Evolutionary conservation across 2,113 vertebrate genomes (phyloP).

Genomic region (Hippoglossus stenolepis): DNA sequence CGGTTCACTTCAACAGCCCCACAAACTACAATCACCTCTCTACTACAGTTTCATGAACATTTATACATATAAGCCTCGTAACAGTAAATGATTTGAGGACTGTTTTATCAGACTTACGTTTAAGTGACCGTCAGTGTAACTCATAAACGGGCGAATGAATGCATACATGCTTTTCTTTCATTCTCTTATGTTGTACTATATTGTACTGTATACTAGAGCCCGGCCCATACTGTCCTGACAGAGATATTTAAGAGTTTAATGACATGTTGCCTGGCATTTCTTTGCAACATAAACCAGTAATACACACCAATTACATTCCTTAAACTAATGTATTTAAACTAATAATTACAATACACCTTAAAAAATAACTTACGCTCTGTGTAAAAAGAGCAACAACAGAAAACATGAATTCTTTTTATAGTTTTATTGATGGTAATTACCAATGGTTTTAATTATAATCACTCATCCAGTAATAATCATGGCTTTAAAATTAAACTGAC

Average conservation of each 20-base stretch:
- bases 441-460: constrained; percentile 97
- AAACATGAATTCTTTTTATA: constrained; percentile 75
- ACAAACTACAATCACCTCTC: too few relatives aligned
- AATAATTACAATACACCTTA: not conserved
- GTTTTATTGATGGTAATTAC: constrained; percentile 99
- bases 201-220: not conserved
- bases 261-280: not conserved
- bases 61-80: too few relatives aligned
- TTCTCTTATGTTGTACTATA: too few relatives aligned
- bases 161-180: too few relatives aligned
- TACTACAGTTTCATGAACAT: too few relatives aligned
- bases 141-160: too few relatives aligned
- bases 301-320: not conserved
- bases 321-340: not conserved
- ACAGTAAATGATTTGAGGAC: too few relatives aligned
- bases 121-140: too few relatives aligned
- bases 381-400: constrained; percentile 15
- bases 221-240: not conserved
- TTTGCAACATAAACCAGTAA: not conserved
- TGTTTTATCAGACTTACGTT: too few relatives aligned
- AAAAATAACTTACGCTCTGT: not conserved
- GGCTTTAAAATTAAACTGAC: constrained; percentile 99
- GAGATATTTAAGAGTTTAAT: not conserved
- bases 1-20: too few relatives aligned
- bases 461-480: constrained; percentile 99